Conservation (phyloP, 1,140 invertebrate species). For the Microplitis mediator region DNA sequence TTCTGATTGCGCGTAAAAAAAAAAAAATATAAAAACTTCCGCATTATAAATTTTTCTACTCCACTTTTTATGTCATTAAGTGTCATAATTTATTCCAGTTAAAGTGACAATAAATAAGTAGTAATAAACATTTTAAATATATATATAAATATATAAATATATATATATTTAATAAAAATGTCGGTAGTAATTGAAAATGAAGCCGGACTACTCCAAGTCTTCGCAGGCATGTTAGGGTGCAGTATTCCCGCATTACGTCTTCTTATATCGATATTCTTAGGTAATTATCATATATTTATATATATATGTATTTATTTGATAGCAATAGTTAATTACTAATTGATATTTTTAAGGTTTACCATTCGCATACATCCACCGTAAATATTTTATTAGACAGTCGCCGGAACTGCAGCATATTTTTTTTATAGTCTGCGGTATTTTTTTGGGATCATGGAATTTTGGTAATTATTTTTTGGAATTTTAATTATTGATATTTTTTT, state of each 20-base stretch:
- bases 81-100: no score
- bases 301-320: conserved; percentile 6
- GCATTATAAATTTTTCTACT: no score
- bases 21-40: no score
- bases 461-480: conserved; percentile 61
- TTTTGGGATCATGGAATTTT: conserved; percentile 83
- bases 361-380: conserved; percentile 73
- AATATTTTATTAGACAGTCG: conserved; percentile 63
- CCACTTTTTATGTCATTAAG: no score
- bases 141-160: no score
- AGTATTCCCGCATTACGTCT: conserved; percentile 7
- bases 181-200: background rate
- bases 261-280: background rate
- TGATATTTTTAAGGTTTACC: conserved; percentile 74
- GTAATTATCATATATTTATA: conserved; percentile 1
- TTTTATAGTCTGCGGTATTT: conserved; percentile 73
- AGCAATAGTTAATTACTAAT: background rate
- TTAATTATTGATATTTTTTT: no score
- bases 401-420: conserved; percentile 73
- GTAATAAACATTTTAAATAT: no score
- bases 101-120: no score
- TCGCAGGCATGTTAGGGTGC: background rate
- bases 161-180: no score
- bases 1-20: no score
- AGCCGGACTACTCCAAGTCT: background rate